Evolutionary conservation across 2,797 vertebrate genomes (phyloP), one percentile per base, ranked within the genome.

Genomic region (Cygnus olor): DNA sequence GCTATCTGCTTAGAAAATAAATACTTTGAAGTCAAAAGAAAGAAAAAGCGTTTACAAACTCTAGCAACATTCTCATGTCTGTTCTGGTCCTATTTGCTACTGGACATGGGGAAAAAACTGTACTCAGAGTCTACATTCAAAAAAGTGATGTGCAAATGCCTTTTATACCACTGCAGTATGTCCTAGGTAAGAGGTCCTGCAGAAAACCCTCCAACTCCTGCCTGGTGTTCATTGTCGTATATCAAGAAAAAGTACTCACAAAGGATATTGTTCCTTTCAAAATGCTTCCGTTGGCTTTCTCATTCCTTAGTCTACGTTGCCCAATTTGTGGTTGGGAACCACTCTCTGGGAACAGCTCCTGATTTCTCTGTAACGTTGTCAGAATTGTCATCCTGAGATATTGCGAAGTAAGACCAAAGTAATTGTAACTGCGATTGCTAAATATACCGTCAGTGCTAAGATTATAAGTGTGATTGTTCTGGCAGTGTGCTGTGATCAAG

Each of bases 371-470:
- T 70, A 21, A 21, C 61, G 22, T 76, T 71, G 71, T 90, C 89
- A 85, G 78, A 85, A 81, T 93, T 69, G 53, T 91, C 68, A 66
- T 94, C 89, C 85, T 1, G 60, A 93, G 93, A 93, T 94, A 91
- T 56, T 77, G 91, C 87, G 86, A 95, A 93, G 90, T 94, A 91
- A 94, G 89, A 90, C 80, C 89, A 71, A 85, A 95, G 92, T 89
- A 94, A 96, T 94, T 94, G 88, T 89, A 73, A 94, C 85, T 53
- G 87, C 82, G 89, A 86, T 94, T 89, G 90, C 93, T 96, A 95
- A 96, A 74, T 85, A 81, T 21, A 64, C 96, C 94, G 88, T 94
- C 90, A 92, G 74, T 36, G 73, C 88, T 80, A 2, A 77, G 91
- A 93, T 94, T 90, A 6, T 60, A 80, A 91, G 91, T 65, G 65